Base-by-base conservation (phyloP, 2,797 vertebrate genomes). In the Allobates femoralis region DNA sequence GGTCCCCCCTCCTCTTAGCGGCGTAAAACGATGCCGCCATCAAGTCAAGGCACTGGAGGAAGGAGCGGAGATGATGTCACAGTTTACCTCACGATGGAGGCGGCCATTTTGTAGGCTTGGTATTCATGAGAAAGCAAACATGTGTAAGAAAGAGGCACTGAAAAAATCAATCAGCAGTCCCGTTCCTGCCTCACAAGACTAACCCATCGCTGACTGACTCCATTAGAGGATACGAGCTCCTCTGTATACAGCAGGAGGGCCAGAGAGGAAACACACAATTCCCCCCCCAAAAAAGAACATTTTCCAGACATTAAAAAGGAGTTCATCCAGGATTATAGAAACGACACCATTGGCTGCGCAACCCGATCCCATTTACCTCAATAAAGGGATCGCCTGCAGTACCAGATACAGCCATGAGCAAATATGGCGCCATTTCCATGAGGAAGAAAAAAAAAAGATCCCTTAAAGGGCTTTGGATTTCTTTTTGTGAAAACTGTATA, bases 21-120 rank as follows among this genome's bases (percentile, higher is more conserved):
- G 51, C 69, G 18, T n/a, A 41, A 11, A n/a, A n/a, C 37, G 10
- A 69, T 16, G 55, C 60, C 71, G 30, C 41, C 32, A 41, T 76
- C 60, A n/a, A 18, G 53, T 46, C 73, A 81, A 86, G 80, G 60
- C 79, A 83, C 79, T 32, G 51, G 58, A 77, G 50, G 30, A 28
- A 50, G 28, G 37, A 53, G 79, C 1, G 30, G 51, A 69, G 62
- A 32, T 28, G 41, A 67, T 7, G 41, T n/a, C 30, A 51, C 34
- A 51, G 28, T 15, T 66, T 37, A 30, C 14, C n/a, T 14, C 7
- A n/a, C 4, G 14, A 0, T n/a, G 41, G 32, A 11, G n/a, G 66
- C 23, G 5, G 30, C 66, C 51, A 56, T 56, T 37, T 56, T 78
- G 32, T 37, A 32, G 30, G 21, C 21, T 30, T 0, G 23, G n/a